Evolutionary conservation across 2,888 invertebrate genomes (phyloP).

Genomic region (Taenaris catops): DNA sequence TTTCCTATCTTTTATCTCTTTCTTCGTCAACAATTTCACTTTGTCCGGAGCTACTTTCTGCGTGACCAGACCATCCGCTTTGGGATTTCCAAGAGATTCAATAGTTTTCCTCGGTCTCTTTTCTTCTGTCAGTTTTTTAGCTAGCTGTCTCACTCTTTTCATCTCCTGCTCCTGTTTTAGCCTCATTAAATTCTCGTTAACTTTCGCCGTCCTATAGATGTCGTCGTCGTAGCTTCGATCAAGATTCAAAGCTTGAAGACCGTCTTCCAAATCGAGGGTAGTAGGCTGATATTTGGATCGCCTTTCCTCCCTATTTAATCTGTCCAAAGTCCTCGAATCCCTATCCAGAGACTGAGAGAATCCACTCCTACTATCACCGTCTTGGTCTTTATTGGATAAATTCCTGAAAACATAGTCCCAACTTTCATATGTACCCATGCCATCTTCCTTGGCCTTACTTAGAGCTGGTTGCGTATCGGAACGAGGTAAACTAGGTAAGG

Average conservation of each 20-base stretch:
- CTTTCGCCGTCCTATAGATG: slow-evolving; percentile 67
- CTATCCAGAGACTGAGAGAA: slow-evolving; percentile 73
- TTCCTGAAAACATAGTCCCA: slow-evolving; percentile 92
- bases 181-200: slow-evolving; percentile 70
- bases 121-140: slow-evolving; percentile 52
- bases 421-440: slow-evolving; percentile 84
- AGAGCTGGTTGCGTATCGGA: slow-evolving; percentile 69
- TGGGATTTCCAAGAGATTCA: slow-evolving; percentile 59
- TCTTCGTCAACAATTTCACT: slow-evolving; percentile 57
- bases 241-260: slow-evolving; percentile 71
- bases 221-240: slow-evolving; percentile 66
- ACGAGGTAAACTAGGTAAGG: slow-evolving; percentile 61
- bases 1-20: slow-evolving; percentile 60
- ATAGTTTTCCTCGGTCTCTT: slow-evolving; percentile 46
- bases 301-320: slow-evolving; percentile 61
- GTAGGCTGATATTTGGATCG: slow-evolving; percentile 70
- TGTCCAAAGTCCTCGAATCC: slow-evolving; percentile 65
- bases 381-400: slow-evolving; percentile 86
- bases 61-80: slow-evolving; percentile 52
- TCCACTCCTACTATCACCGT: slow-evolving; percentile 84
- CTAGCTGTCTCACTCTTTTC: slow-evolving; percentile 49
- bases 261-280: slow-evolving; percentile 77
- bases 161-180: slow-evolving; percentile 62
- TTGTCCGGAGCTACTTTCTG: slow-evolving; percentile 62
- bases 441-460: slow-evolving; percentile 81